Percentiles rank a stretch among this genome's conserved stretches.
These are phyloP conservation scores for Cheilosia scutellata DNA, from an alignment of 2,888 invertebrate species.

Conservation along the genomic window DNA sequence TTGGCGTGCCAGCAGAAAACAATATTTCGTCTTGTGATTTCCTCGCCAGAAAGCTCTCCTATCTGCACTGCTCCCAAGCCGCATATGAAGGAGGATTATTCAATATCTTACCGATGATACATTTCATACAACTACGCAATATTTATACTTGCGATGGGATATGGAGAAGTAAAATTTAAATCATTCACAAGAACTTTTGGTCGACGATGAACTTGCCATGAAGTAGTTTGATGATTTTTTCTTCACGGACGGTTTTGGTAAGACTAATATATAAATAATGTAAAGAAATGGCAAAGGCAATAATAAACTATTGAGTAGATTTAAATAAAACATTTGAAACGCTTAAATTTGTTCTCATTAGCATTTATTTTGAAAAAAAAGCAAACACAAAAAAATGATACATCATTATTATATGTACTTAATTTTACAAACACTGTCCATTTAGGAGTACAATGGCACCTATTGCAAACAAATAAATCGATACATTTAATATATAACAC, in stretches of 20 bases:
- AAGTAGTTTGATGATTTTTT: slow-evolving; percentile 13
- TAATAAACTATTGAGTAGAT: neutral
- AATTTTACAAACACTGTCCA: slow-evolving; percentile 9
- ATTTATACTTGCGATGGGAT: slow-evolving; percentile 15
- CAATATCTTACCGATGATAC: slow-evolving; percentile 38
- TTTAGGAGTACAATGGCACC: slow-evolving; percentile 18
- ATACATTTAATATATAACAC: slow-evolving; percentile 3
- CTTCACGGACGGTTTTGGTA: neutral
- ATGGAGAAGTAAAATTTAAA: slow-evolving; percentile 15
- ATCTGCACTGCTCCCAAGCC: slow-evolving; percentile 12
- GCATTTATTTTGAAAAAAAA: slow-evolving; percentile 45
- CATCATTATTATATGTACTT: neutral
- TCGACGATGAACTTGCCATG: slow-evolving; percentile 38
- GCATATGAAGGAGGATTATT: slow-evolving; percentile 53
- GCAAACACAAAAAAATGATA: slow-evolving; percentile 14
- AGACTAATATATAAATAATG: too few relatives aligned
- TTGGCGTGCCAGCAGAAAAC: slow-evolving; percentile 9
- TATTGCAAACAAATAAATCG: slow-evolving; percentile 16
- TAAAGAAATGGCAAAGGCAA: too few relatives aligned
- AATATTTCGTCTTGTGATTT: neutral
- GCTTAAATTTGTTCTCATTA: slow-evolving; percentile 20
- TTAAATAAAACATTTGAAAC: slow-evolving; percentile 9
- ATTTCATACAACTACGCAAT: slow-evolving; percentile 22
- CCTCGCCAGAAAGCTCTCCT: slow-evolving; percentile 7
- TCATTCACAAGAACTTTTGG: slow-evolving; percentile 54